Base-by-base conservation (phyloP, 2,797 vertebrate species). In the Nannoperca australis region DNA sequence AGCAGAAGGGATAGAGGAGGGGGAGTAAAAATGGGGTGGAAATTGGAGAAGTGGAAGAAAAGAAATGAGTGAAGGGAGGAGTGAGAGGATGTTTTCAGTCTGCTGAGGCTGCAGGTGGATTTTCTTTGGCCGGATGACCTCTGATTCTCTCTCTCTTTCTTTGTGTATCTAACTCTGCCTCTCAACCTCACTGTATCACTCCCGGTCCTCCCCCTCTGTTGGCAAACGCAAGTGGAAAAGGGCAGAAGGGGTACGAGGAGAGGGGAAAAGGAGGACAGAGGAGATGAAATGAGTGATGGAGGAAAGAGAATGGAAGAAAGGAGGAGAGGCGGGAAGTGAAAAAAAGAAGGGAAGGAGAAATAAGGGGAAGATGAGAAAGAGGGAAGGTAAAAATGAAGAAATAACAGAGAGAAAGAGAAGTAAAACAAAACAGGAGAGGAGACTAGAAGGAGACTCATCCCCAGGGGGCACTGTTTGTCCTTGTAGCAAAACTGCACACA, bases 381-480 rank as follows among this genome's bases (percentile, higher is more conserved):
- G 12, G 34, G 36, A n/a, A 24, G 12, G 4, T 22, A 24, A 42
- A 30, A 27, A 54, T n/a, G 20, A 49, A 62, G 42, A 30, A 27
- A 42, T 4, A 61, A n/a, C 13, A n/a, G 42, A 6, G 27, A 50
- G 42, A 42, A 50, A 51, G 55, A 44, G 27, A 32, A 10, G 47
- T 38, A 17, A 32, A 20, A 69, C 17, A 36, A 61, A 72, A 27
- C 11, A 32, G 55, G 67, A 85, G 75, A 83, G 69, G 77, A 85
- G 79, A 80, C 79, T 34, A 22, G 73, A 75, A 84, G 76, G 78
- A 83, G 80, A 90, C 53, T 89, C 83, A 90, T 92, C 94, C 93
- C 92, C 91, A 94, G 94, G 93, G 94, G 94, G 94, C 94, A 93
- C 87, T 94, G 90, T 94, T 93, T 93, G 91, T 89, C 93, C 92